A percentile compares a stretch with the other conserved stretches of the same genome.
phyloP scores from a whole-genome alignment of 1,140 invertebrate species.

The Telenomus remus region DNA sequence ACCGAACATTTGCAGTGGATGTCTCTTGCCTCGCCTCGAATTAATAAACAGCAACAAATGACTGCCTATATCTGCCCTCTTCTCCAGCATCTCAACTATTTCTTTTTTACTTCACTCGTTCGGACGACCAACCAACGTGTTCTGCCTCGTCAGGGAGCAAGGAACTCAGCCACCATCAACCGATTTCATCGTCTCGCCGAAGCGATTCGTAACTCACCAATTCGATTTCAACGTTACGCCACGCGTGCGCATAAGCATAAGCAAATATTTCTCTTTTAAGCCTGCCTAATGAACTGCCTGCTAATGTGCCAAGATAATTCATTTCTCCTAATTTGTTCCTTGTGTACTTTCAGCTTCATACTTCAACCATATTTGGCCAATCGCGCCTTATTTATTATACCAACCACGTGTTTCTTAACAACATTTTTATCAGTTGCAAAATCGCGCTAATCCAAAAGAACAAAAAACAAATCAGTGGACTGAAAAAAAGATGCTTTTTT shows the following conservation, averaged over 20 bases:
- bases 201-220: constrained; percentile 64
- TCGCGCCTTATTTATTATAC: no score
- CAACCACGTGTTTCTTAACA: no score
- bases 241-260: constrained; percentile 34
- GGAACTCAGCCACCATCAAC: constrained; percentile 55
- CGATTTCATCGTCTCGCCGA: constrained; percentile 68
- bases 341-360: constrained; percentile 13
- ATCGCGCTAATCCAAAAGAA: no score
- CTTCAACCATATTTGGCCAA: neutral
- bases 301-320: constrained; percentile 51
- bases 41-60: constrained; percentile 75
- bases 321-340: constrained; percentile 47
- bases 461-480: constrained; percentile 32
- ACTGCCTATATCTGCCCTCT: constrained; percentile 69
- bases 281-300: constrained; percentile 51
- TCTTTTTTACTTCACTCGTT: constrained; percentile 38
- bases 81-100: constrained; percentile 55
- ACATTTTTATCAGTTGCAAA: no score
- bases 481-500: constrained; percentile 45
- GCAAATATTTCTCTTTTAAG: constrained; percentile 54
- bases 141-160: constrained; percentile 39
- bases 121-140: constrained; percentile 51
- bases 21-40: constrained; percentile 71
- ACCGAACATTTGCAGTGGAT: constrained; percentile 68
- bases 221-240: constrained; percentile 58